Conservation (phyloP, 2,888 invertebrate species). For the Callimorpha dominula region DNA sequence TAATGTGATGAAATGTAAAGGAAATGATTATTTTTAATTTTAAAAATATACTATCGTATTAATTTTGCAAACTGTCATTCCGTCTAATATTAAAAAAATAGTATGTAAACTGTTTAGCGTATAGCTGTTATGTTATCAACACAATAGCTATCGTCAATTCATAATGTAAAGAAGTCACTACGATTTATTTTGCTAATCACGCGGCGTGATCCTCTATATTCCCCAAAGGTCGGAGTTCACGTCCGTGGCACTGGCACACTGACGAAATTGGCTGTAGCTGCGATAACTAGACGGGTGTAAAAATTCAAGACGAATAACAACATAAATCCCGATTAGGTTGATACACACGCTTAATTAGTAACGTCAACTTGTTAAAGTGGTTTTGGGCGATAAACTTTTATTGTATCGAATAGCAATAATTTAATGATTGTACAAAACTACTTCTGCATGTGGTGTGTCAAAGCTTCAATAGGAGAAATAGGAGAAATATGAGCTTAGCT, state of each 20-base stretch:
- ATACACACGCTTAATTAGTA: constrained; percentile 30
- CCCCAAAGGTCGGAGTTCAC: constrained; percentile 53
- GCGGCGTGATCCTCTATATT: constrained; percentile 41
- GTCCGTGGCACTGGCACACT: constrained; percentile 61
- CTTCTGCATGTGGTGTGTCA: too few relatives aligned
- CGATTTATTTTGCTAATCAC: constrained; percentile 42
- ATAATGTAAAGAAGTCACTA: constrained; percentile 16
- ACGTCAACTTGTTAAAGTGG: background rate
- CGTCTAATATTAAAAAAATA: background rate
- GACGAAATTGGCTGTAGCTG: constrained; percentile 59
- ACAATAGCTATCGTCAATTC: constrained; percentile 1
- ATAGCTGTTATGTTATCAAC: background rate
- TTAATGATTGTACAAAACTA: background rate
- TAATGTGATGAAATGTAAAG: too few relatives aligned
- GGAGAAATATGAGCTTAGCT: too few relatives aligned
- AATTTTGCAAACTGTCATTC: background rate
- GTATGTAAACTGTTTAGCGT: background rate
- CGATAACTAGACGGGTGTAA: constrained; percentile 58
- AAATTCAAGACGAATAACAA: constrained; percentile 57
- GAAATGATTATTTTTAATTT: too few relatives aligned
- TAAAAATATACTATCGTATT: background rate
- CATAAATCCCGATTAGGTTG: constrained; percentile 57
- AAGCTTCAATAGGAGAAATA: too few relatives aligned
- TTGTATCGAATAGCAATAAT: background rate
- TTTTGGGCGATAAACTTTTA: background rate